Evolutionary conservation across 35 echinoderm and acorn worm genomes (phyloP).

Genomic region (Ophioderma brevispina): DNA sequence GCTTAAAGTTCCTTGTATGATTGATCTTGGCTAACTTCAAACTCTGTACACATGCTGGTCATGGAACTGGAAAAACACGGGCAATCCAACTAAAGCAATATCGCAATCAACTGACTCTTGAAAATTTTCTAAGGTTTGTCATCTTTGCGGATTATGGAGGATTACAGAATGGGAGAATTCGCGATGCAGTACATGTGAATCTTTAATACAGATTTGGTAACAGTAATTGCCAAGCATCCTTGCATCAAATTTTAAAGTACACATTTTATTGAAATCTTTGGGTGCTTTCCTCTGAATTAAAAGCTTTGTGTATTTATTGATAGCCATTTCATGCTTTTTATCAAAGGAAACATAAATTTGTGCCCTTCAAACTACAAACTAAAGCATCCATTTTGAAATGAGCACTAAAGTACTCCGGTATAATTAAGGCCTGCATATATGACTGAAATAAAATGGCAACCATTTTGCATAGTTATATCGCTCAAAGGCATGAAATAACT

Average conservation of each 20-base stretch:
- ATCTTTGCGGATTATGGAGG: background rate
- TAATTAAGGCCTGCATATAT: constrained; percentile 20
- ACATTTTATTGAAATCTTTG: background rate
- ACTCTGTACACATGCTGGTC: constrained; percentile 27
- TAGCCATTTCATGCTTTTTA: background rate
- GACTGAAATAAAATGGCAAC: constrained; percentile 59
- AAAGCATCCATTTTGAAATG: constrained; percentile 72
- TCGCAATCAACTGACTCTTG: constrained; percentile 29
- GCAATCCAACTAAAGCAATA: constrained; percentile 42
- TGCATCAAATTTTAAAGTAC: background rate
- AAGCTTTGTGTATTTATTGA: background rate
- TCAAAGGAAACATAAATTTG: background rate
- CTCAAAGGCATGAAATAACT: constrained; percentile 70
- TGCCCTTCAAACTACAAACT: constrained; percentile 46
- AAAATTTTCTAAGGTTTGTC: background rate
- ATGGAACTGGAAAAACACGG: background rate
- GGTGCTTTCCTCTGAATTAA: background rate
- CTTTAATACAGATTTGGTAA: background rate
- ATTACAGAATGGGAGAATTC: background rate
- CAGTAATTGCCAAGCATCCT: background rate
- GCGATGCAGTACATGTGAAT: background rate
- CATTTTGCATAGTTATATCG: constrained; percentile 50
- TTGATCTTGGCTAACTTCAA: too few species aligned
- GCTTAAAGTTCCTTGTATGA: too few species aligned
- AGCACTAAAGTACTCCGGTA: constrained; percentile 25